Percentiles rank a stretch among this genome's conserved stretches.
Evolutionary conservation across 1,140 invertebrate genomes (phyloP).

Genomic region (Battus philenor): DNA sequence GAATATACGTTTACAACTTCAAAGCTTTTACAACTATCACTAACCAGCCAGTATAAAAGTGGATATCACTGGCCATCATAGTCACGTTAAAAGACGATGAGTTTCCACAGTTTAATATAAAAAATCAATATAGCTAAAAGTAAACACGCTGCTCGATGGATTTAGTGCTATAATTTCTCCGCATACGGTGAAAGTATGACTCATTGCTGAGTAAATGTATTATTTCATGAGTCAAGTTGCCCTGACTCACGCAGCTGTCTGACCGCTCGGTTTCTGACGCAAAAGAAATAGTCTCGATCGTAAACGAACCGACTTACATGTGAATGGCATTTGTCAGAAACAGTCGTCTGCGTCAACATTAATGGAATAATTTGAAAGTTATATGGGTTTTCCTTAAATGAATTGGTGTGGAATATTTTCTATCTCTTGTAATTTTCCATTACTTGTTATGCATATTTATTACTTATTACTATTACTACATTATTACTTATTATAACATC

Average conservation of each 20-base stretch:
- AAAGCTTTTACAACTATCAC: no score
- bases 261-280: background rate
- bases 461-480: no score
- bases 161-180: slow-evolving; percentile 9
- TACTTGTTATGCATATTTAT: no score
- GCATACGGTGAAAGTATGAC: slow-evolving; percentile 7
- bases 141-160: background rate
- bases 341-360: background rate
- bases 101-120: background rate
- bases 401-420: slow-evolving; percentile 3
- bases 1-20: no score
- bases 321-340: background rate
- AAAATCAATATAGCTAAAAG: slow-evolving; percentile 4
- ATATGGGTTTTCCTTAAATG: slow-evolving; percentile 2
- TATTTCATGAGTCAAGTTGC: slow-evolving; percentile 2
- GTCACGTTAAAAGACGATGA: no score
- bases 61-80: no score
- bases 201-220: background rate
- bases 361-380: slow-evolving; percentile 1
- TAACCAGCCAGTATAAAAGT: no score
- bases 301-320: background rate
- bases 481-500: no score
- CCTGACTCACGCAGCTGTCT: background rate
- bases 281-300: background rate
- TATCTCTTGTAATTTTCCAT: background rate